A percentile compares a stretch with the other conserved stretches of the same genome.
Evolutionary conservation across 2,113 vertebrate genomes (phyloP).

Genomic region (Hydropotes inermis): DNA sequence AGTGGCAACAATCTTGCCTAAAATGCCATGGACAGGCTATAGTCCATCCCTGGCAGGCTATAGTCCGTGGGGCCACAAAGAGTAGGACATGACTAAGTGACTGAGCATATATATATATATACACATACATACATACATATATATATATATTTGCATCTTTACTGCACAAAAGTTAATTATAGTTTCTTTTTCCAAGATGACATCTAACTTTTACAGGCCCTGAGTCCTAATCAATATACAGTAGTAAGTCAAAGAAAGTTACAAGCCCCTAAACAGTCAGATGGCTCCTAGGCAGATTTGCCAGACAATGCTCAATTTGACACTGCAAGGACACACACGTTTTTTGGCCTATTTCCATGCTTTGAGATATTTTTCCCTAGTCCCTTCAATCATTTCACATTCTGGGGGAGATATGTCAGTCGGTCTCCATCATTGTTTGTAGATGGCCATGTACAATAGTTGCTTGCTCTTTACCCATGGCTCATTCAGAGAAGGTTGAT

Average conservation of each 20-base stretch:
- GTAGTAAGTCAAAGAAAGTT: background rate
- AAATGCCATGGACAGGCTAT: background rate
- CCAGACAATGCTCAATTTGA: background rate
- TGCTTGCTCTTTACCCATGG: background rate
- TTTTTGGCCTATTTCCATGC: background rate
- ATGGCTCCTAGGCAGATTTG: background rate
- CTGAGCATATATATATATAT: background rate
- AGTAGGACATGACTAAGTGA: background rate
- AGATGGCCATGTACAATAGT: background rate
- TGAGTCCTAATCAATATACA: background rate
- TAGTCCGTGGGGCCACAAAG: accelerated
- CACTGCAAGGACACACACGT: background rate
- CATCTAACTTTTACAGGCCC: background rate
- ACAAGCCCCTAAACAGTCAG: background rate
- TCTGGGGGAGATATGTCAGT: background rate
- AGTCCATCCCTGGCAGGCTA: background rate
- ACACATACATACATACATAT: background rate
- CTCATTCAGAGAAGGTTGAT: background rate
- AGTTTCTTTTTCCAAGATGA: background rate
- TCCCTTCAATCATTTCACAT: background rate
- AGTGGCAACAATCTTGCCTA: background rate
- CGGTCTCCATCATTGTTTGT: background rate
- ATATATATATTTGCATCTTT: background rate
- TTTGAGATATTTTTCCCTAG: background rate
- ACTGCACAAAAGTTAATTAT: background rate